Conservation (phyloP, 2,888 invertebrate genomes). For the Lasioglossum leucozonium region DNA sequence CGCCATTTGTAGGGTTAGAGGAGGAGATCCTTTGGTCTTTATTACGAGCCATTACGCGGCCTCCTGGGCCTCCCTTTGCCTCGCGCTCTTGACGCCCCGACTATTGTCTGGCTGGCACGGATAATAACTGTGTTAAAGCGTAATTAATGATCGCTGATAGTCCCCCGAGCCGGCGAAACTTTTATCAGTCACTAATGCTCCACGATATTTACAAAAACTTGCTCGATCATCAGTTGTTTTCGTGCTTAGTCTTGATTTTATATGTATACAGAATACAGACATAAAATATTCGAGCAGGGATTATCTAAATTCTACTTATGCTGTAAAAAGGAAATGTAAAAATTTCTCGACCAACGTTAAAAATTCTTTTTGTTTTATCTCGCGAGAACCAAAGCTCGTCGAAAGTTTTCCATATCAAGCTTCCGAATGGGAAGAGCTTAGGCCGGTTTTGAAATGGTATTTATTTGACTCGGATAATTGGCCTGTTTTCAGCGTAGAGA, state of each 20-base stretch:
- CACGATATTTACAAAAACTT: background rate
- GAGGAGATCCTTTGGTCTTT: conserved; percentile 57
- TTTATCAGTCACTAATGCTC: background rate
- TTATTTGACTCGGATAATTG: background rate
- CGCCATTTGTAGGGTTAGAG: conserved; percentile 38
- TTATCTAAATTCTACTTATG: too few relatives aligned
- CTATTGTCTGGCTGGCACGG: background rate
- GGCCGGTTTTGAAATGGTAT: background rate
- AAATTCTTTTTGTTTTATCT: too few relatives aligned
- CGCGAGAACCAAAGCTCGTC: background rate
- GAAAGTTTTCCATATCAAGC: background rate
- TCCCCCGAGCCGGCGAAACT: background rate
- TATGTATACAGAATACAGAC: too few relatives aligned
- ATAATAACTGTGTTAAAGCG: conserved; percentile 12
- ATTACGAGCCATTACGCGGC: conserved; percentile 25
- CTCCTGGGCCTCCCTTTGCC: background rate
- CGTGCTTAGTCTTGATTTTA: background rate
- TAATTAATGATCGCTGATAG: background rate
- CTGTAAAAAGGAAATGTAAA: too few relatives aligned
- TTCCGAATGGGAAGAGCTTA: background rate
- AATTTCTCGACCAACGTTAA: too few relatives aligned
- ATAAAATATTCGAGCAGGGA: too few relatives aligned
- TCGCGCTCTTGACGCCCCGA: background rate
- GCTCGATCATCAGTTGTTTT: background rate
- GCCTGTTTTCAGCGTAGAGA: background rate